Evolutionary conservation across 2,113 vertebrate genomes (phyloP).

Genomic region (Cichladusa arquata): DNA sequence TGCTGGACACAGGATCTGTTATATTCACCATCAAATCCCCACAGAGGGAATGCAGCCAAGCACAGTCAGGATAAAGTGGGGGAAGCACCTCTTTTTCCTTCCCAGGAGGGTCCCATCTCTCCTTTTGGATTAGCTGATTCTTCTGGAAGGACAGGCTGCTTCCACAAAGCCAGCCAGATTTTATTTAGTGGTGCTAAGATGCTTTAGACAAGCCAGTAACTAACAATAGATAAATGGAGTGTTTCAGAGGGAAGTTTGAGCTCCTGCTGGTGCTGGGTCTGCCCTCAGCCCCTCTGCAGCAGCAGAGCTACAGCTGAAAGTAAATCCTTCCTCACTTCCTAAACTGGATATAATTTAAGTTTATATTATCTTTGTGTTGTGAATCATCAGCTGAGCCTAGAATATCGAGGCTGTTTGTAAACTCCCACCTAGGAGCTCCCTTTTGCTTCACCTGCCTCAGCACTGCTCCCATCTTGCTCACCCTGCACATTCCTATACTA

Average conservation of each 20-base stretch:
- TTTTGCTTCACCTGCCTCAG: neutral
- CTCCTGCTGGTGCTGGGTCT: neutral
- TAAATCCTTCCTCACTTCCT: neutral
- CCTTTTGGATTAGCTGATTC: neutral
- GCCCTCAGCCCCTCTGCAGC: neutral
- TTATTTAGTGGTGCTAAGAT: neutral
- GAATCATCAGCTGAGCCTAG: neutral
- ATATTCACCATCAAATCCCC: neutral
- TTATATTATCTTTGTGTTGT: neutral
- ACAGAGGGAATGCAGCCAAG: neutral
- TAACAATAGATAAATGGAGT: neutral
- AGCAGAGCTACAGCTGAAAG: neutral
- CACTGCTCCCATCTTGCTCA: rapidly evolving
- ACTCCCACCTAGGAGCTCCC: neutral
- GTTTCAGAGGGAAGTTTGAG: neutral
- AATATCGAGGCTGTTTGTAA: neutral
- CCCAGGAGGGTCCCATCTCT: neutral
- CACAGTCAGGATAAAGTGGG: neutral
- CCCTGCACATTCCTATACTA: neutral
- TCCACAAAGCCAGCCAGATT: neutral
- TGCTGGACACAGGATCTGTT: neutral
- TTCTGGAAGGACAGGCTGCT: neutral
- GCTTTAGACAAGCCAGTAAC: neutral
- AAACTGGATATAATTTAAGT: neutral
- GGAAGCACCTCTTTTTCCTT: too few relatives aligned